Base-by-base conservation (phyloP, 2,888 invertebrate genomes). In the Lissonota sp. region DNA sequence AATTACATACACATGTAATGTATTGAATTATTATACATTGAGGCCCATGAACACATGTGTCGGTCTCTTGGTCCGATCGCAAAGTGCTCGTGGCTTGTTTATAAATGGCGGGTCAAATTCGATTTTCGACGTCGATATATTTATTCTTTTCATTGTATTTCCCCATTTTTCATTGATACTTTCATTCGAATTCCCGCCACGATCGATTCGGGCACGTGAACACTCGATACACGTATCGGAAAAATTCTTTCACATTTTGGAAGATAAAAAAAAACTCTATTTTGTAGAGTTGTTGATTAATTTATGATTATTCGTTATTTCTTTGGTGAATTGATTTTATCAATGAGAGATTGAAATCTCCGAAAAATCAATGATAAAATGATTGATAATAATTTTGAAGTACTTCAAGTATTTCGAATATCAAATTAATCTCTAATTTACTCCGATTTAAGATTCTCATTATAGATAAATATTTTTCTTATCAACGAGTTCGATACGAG, bases 71-170 rank as follows among this genome's bases (percentile, higher is more conserved):
- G 46, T 8, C 44, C 42, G 57, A 10, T 26, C 40, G 71, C 60
- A 62, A 60, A 71, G 62, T 55, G 62, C 46, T 44, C 76, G 67
- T 44, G 57, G 55, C 71, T 62, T 16, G 72, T 12, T 62, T 69
- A 62, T n/a, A 62, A 69, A 72, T 76, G 14, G 55, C 40, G 51
- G n/a, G 70, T 63, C 60, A 49, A 67, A 80, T 80, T 75, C 75
- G 51, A 62, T 42, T 44, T 66, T 60, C 75, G 60, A 60, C 8
- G 26, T 62, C 44, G 42, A 46, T 40, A 1, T 49, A 26, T 26
- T 14, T 55, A 51, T 40, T n/a, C n/a, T n/a, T 62, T 40, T 58
- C n/a, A 26, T 26, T 26, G 7, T 1, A 44, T 46, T 58, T 10
- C 53, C 14, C 14, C 14, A n/a, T 26, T 55, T 12, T 14, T n/a